phyloP scores from a whole-genome alignment of 1,140 invertebrate species.

The Pissodes strobi region DNA sequence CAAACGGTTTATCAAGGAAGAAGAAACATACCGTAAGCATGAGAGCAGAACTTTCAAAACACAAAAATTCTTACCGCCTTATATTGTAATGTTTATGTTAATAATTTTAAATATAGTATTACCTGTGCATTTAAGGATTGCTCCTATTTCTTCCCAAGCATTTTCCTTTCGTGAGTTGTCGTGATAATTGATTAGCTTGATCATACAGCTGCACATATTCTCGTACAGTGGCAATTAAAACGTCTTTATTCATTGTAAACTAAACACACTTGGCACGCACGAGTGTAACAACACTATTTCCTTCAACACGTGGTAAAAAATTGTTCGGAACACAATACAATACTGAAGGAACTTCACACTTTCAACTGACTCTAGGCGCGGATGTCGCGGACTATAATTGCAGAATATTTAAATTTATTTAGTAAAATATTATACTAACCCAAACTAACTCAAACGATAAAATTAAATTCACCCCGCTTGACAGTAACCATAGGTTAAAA shows the following conservation, averaged over 20 bases:
- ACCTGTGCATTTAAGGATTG: slow-evolving; percentile 1
- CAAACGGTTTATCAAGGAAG: neutral
- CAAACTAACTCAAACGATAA: too few species aligned
- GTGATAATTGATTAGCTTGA: neutral
- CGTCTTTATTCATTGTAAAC: neutral
- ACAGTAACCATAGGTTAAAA: too few species aligned
- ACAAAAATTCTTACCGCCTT: neutral
- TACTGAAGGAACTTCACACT: too few species aligned
- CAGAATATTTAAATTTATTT: too few species aligned
- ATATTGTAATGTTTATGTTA: neutral
- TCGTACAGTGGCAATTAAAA: neutral
- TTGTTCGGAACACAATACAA: too few species aligned
- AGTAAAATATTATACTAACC: too few species aligned
- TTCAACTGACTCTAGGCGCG: too few species aligned
- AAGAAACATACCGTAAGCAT: neutral
- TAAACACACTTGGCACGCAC: too few species aligned
- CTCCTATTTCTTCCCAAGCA: slow-evolving; percentile 2
- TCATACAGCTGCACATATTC: neutral
- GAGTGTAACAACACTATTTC: too few species aligned
- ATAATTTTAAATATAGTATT: slow-evolving; percentile 3
- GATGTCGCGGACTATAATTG: too few species aligned
- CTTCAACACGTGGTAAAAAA: too few species aligned
- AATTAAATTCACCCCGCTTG: too few species aligned
- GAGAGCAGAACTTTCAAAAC: neutral
- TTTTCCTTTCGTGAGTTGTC: neutral